phyloP scores from a whole-genome alignment of 2,113 vertebrate species.

The Pachyramphus minor region DNA sequence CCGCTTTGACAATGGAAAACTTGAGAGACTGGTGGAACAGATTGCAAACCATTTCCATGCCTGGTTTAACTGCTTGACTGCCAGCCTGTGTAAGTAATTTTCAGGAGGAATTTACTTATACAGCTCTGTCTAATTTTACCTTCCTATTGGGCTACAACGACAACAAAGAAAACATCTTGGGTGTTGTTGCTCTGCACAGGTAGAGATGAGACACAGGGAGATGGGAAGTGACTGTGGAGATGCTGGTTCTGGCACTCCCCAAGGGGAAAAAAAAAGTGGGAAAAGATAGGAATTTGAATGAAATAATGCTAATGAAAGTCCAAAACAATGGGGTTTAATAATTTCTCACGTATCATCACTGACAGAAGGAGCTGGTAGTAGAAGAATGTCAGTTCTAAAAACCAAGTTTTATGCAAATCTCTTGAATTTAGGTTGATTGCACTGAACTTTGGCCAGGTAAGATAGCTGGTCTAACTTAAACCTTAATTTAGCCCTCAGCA shows the following conservation, averaged over 20 bases:
- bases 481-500: background rate
- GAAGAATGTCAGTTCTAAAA: background rate
- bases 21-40: constrained; percentile 30
- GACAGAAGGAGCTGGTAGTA: background rate
- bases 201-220: background rate
- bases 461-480: background rate
- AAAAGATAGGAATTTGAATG: background rate
- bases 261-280: background rate
- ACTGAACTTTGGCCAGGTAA: background rate
- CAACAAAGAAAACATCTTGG: background rate
- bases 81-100: constrained; percentile 16
- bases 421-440: background rate
- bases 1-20: background rate
- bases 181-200: background rate
- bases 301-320: background rate
- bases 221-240: background rate
- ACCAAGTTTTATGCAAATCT: background rate
- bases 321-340: background rate
- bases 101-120: background rate
- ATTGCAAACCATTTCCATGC: constrained; percentile 24
- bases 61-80: constrained; percentile 55
- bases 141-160: background rate
- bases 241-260: background rate
- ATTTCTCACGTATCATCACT: background rate
- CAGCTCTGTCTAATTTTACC: background rate